phyloP scores from a whole-genome alignment of 2,888 invertebrate genomes.

The Agriopis marginaria region DNA sequence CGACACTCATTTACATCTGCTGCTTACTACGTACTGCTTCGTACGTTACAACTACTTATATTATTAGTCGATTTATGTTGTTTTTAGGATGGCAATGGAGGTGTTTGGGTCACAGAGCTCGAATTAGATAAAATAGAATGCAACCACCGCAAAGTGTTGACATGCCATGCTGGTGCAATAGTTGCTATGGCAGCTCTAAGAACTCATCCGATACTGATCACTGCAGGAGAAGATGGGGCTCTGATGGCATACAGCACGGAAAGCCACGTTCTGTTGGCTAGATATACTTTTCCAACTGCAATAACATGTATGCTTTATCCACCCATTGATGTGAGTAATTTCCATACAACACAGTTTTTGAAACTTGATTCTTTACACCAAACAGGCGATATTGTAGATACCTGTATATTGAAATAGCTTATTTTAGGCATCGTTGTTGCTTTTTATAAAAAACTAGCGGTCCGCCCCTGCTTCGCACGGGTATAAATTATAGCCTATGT shows the following conservation, averaged over 20 bases:
- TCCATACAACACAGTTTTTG: too few relatives aligned
- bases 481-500: too few relatives aligned
- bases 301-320: conserved; percentile 90
- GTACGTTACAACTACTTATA: background rate
- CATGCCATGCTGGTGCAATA: conserved; percentile 92
- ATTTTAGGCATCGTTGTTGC: too few relatives aligned
- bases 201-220: conserved; percentile 89
- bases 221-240: conserved; percentile 91
- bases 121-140: conserved; percentile 79
- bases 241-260: conserved; percentile 91
- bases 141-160: conserved; percentile 81
- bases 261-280: conserved; percentile 85
- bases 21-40: background rate
- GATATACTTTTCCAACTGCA: conserved; percentile 82
- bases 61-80: background rate
- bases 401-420: too few relatives aligned
- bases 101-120: conserved; percentile 86
- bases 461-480: too few relatives aligned
- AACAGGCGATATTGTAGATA: too few relatives aligned
- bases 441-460: too few relatives aligned
- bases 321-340: conserved; percentile 85
- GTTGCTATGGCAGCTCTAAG: conserved; percentile 90
- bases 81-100: conserved; percentile 93
- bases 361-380: too few relatives aligned
- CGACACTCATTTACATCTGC: background rate